phyloP scores from a whole-genome alignment of 2,113 vertebrate species.

The Elachura formosa region DNA sequence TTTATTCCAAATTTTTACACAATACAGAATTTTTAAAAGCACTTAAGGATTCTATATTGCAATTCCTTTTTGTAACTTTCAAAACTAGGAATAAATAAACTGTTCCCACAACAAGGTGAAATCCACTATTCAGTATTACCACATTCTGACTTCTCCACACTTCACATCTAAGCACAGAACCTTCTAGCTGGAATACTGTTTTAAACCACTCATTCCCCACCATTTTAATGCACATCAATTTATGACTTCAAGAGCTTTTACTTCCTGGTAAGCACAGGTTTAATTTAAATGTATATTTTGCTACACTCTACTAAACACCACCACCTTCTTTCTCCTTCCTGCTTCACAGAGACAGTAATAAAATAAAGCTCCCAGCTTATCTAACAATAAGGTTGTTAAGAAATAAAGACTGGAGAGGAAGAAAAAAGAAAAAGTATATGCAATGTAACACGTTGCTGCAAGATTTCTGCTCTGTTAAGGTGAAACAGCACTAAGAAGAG shows the following conservation, averaged over 20 bases:
- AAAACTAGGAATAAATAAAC: slow-evolving; percentile 36
- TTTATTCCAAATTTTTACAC: neutral
- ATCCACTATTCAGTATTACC: neutral
- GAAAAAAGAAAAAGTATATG: neutral
- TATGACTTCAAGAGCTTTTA: neutral
- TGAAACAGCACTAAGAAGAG: neutral
- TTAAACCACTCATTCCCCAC: neutral
- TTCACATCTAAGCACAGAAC: neutral
- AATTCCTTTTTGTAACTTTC: neutral
- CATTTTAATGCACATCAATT: neutral
- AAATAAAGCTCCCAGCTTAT: neutral
- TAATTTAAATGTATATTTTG: neutral
- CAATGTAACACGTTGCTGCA: neutral
- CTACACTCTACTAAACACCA: neutral
- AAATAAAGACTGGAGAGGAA: neutral
- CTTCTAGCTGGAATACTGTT: neutral
- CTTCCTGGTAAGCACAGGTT: neutral
- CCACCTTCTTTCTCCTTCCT: neutral
- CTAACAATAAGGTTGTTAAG: neutral
- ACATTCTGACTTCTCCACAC: neutral
- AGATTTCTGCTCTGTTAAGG: neutral
- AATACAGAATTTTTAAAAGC: neutral
- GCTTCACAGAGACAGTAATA: neutral
- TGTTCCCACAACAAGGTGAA: neutral
- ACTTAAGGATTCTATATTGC: slow-evolving; percentile 5